These are phyloP conservation scores for Cebus imitator DNA, from an alignment of 2,113 vertebrate species.

Conservation along the genomic window DNA sequence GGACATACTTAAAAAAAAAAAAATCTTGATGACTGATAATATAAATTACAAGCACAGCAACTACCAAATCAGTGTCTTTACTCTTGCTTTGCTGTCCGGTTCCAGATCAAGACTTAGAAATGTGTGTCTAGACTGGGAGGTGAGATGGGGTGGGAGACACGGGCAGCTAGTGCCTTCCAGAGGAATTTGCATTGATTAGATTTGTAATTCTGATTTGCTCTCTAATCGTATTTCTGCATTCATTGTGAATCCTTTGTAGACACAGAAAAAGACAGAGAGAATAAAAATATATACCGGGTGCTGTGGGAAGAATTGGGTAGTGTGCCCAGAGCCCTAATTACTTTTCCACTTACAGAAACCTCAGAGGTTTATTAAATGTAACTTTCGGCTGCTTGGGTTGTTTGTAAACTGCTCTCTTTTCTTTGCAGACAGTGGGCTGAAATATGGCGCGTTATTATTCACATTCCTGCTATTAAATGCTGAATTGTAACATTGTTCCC, in stretches of 20 bases:
- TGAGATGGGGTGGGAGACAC: background rate
- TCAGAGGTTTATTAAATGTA: slow-evolving; percentile 70
- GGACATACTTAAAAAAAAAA: background rate
- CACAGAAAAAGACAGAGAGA: background rate
- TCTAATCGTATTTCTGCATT: slow-evolving; percentile 72
- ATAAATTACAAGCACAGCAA: slow-evolving; percentile 43
- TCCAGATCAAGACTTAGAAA: slow-evolving; percentile 65
- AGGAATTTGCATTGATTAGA: slow-evolving; percentile 71
- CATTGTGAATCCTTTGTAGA: slow-evolving; percentile 71
- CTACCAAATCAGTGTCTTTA: background rate
- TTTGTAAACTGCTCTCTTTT: slow-evolving; percentile 48
- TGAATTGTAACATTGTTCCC: slow-evolving; percentile 86
- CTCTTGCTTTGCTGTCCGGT: slow-evolving; percentile 42
- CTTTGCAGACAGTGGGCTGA: slow-evolving; percentile 79
- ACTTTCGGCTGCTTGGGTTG: slow-evolving; percentile 75
- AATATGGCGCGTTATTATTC: slow-evolving; percentile 83
- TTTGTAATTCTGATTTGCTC: slow-evolving; percentile 78
- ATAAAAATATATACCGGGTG: slow-evolving; percentile 62
- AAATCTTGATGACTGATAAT: slow-evolving; percentile 59
- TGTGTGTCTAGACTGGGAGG: background rate
- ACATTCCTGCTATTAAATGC: slow-evolving; percentile 81
- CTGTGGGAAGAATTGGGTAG: slow-evolving; percentile 64
- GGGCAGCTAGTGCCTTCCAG: slow-evolving; percentile 65
- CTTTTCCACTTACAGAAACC: slow-evolving; percentile 77
- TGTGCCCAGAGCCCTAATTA: slow-evolving; percentile 78